Evolutionary conservation across 2,888 invertebrate genomes (phyloP), one percentile per base, ranked within the genome.

Genomic region (Hofmannophila pseudospretella): DNA sequence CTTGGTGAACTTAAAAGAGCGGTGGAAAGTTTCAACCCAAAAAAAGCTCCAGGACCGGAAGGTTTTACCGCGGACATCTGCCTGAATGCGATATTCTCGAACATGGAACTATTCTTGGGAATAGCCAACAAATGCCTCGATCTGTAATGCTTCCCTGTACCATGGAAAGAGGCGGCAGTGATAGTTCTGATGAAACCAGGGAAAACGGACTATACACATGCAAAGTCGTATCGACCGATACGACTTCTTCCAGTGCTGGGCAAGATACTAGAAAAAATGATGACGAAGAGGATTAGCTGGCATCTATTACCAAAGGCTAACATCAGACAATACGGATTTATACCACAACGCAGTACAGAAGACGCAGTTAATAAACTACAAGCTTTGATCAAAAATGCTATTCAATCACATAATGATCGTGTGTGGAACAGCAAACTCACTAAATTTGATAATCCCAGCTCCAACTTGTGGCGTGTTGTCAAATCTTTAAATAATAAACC

Each of bases 31-130:
- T 34, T 40, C 12, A 36, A 41, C 35, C 42, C 43, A 0, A 39
- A 36, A 9, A 45, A 43, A 16, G 45, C 47, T 0, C 45, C 48
- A 2, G 48, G 48, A 5, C 11, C 22, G 1, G 44, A 47, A 9
- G 47, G 44, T 1, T 22, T 47, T 13, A 42, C 44, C 2, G 40
- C 47, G 0, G 44, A 44, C 9, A 44, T 42, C 7, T 22, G 22
- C 7, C 5, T 2, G 7, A 2, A 7, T 2, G 22, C 22, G 7
- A 22, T 22, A 4, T 4, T 7, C 2, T 7, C 2, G 2, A 22
- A 22, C 22, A 3, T 5, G 3, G 16, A 16, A 3, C 16, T 16
- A 3, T 16, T 16, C 5, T 5, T 16, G 5, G 5, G 5, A 16
- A 16, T 16, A 5, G 16, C 16, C 16, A 16, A 16, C 16, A 16